Conservation (phyloP, 2,888 invertebrate genomes). For the Furcula furcula region DNA sequence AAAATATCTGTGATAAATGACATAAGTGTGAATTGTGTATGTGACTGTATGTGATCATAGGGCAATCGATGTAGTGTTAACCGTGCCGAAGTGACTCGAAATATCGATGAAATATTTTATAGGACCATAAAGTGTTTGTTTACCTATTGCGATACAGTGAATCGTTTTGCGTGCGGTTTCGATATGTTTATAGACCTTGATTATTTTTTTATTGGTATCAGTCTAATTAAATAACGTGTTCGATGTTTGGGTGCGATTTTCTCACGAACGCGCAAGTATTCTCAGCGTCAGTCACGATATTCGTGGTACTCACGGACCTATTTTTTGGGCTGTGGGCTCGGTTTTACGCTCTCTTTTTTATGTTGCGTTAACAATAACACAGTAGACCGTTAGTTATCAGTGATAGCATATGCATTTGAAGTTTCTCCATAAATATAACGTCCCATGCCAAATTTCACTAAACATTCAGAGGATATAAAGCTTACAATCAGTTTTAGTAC, state of each 20-base stretch:
- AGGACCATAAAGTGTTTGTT: constrained; percentile 13
- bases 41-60: constrained; percentile 33
- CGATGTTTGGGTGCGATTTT: constrained; percentile 42
- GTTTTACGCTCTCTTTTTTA: constrained; percentile 12
- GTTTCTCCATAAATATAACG: no score
- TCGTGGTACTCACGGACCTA: constrained; percentile 30
- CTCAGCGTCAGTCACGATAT: constrained; percentile 35
- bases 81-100: constrained; percentile 21
- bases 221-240: constrained; percentile 40
- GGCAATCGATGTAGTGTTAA: constrained; percentile 19
- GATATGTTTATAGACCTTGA: constrained; percentile 38
- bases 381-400: no score
- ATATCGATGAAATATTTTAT: constrained; percentile 15
- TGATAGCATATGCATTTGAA: no score
- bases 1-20: constrained; percentile 18
- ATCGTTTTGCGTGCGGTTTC: constrained; percentile 36
- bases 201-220: constrained; percentile 40
- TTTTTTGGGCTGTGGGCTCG: constrained; percentile 17
- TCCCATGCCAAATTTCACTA: no score
- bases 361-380: no score
- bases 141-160: constrained; percentile 23
- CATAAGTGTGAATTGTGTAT: constrained; percentile 34
- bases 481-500: no score
- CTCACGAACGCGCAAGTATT: constrained; percentile 39
- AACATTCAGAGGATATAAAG: no score